A percentile compares a stretch with the other conserved stretches of the same genome.
These are phyloP conservation scores for Dendrolimus pini DNA, from an alignment of 2,888 invertebrate genomes.

Conservation along the genomic window DNA sequence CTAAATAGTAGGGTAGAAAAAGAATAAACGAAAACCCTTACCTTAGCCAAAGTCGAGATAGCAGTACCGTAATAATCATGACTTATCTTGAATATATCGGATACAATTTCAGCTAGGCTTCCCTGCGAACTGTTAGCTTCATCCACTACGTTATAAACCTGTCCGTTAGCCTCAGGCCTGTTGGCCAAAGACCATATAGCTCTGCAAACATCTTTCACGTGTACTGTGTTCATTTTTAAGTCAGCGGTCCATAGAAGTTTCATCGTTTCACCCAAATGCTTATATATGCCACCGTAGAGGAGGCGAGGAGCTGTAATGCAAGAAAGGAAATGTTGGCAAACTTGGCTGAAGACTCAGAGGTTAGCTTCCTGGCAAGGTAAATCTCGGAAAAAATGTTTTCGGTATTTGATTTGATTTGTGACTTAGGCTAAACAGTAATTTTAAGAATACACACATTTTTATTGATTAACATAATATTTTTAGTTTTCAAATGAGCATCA, in stretches of 20 bases:
- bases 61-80: conserved; percentile 92
- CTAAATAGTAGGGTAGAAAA: too few species aligned
- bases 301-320: conserved; percentile 83
- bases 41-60: conserved; percentile 88
- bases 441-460: too few species aligned
- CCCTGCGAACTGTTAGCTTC: conserved; percentile 90
- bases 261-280: conserved; percentile 92
- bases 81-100: conserved; percentile 89
- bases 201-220: conserved; percentile 88
- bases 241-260: conserved; percentile 92
- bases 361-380: too few species aligned
- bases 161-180: conserved; percentile 64
- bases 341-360: too few species aligned
- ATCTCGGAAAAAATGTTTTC: too few species aligned
- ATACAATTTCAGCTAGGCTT: conserved; percentile 85
- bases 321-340: not conserved
- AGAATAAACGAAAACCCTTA: conserved; percentile 31
- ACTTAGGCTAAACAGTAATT: too few species aligned
- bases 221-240: conserved; percentile 90
- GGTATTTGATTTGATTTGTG: too few species aligned
- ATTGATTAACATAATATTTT: too few species aligned
- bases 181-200: conserved; percentile 86
- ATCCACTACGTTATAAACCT: conserved; percentile 90
- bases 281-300: conserved; percentile 92
- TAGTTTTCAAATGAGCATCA: too few species aligned